Conservation (phyloP, 2,888 invertebrate species). For the Luperina nickerlii region DNA sequence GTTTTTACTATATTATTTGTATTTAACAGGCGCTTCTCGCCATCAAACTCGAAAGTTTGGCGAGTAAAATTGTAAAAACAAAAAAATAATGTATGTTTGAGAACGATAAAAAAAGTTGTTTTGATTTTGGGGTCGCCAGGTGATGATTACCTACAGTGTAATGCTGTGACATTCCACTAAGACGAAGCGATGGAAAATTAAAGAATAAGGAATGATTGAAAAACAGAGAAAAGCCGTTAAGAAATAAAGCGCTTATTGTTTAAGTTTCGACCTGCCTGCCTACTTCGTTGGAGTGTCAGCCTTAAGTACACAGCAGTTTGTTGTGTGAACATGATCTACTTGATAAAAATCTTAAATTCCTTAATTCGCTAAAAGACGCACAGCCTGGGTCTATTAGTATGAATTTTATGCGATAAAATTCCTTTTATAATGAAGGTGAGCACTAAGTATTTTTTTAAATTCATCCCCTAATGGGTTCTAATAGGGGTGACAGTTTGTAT, state of each 20-base stretch:
- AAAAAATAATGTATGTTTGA: too few species aligned
- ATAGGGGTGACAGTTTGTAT: not conserved
- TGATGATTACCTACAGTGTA: not conserved
- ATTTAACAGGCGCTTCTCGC: too few species aligned
- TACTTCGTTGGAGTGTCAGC: not conserved
- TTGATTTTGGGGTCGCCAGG: too few species aligned
- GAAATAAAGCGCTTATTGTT: not conserved
- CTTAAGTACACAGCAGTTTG: too few species aligned
- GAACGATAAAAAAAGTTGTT: not conserved
- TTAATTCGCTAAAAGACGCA: not conserved
- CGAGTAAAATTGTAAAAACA: too few species aligned
- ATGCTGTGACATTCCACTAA: not conserved
- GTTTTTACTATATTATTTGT: too few species aligned
- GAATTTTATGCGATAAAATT: not conserved
- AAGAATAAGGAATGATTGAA: not conserved
- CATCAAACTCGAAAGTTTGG: too few species aligned
- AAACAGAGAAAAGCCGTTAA: not conserved
- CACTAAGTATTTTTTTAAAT: not conserved
- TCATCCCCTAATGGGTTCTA: too few species aligned
- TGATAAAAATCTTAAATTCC: not conserved
- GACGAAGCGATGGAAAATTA: not conserved
- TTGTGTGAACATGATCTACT: not conserved
- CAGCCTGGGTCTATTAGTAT: not conserved
- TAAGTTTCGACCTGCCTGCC: not conserved
- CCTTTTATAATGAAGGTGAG: not conserved